phyloP scores from a whole-genome alignment of 2,797 vertebrate species.

The Microctenopoma steveboyesi region DNA sequence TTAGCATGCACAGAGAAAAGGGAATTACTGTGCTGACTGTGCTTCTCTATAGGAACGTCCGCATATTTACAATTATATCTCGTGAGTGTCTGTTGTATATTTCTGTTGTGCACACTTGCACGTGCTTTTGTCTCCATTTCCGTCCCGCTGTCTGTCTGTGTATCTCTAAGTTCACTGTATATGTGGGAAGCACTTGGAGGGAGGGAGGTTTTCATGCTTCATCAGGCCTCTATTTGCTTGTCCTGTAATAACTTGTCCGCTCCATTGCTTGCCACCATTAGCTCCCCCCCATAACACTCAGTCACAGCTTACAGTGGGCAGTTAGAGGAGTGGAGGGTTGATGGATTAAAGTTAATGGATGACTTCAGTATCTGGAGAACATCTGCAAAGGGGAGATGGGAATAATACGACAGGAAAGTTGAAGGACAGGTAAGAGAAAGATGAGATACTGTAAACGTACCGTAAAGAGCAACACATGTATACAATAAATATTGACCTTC shows the following conservation, averaged over 20 bases:
- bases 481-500: not conserved
- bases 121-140: constrained; percentile 23
- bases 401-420: not conserved
- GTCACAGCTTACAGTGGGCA: constrained; percentile 59
- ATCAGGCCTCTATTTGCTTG: constrained; percentile 76
- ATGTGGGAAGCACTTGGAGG: constrained; percentile 42
- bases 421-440: constrained; percentile 8
- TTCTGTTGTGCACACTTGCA: constrained; percentile 10
- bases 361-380: constrained; percentile 52
- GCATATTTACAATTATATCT: no score
- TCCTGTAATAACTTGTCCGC: constrained; percentile 80
- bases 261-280: constrained; percentile 75
- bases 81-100: constrained; percentile 1
- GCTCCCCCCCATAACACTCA: constrained; percentile 63
- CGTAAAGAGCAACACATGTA: not conserved
- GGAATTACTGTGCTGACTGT: constrained; percentile 38
- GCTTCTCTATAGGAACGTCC: constrained; percentile 20
- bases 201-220: constrained; percentile 74
- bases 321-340: constrained; percentile 33
- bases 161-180: constrained; percentile 7
- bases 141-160: constrained; percentile 30
- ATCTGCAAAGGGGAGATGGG: constrained; percentile 24
- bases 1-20: constrained; percentile 51
- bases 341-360: constrained; percentile 60
- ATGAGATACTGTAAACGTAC: not conserved